Conservation (phyloP, 1,140 invertebrate species). For the Chymomyza costata region DNA sequence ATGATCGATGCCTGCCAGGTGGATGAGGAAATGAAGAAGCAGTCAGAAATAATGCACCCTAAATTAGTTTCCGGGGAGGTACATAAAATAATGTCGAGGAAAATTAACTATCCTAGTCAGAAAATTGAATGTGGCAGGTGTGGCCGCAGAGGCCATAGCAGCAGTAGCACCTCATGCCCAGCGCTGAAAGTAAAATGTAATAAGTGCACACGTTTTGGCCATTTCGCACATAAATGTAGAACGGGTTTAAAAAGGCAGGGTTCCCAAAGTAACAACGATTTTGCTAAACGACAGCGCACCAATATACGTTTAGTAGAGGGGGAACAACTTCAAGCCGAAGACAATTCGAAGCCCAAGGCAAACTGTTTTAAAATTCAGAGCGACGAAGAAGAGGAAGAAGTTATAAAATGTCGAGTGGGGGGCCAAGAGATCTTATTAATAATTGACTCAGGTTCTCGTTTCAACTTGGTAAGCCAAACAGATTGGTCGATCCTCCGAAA, state of each 20-base stretch:
- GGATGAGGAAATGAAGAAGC: constrained; percentile 22
- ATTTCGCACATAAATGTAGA: constrained; percentile 22
- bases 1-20: constrained; percentile 19
- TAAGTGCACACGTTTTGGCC: constrained; percentile 18
- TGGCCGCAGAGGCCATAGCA: constrained; percentile 17
- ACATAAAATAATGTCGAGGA: constrained; percentile 16
- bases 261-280: constrained; percentile 8
- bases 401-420: constrained; percentile 19
- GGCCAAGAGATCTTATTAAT: constrained; percentile 12
- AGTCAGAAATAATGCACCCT: constrained; percentile 8
- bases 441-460: constrained; percentile 30
- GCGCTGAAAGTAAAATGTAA: constrained; percentile 12
- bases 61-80: constrained; percentile 3
- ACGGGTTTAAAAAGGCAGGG: constrained; percentile 12
- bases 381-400: constrained; percentile 19
- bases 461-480: constrained; percentile 25
- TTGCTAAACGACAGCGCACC: constrained; percentile 11
- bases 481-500: constrained; percentile 15
- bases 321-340: neutral
- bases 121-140: constrained; percentile 18
- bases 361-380: constrained; percentile 18
- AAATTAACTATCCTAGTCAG: constrained; percentile 5
- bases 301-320: constrained; percentile 5
- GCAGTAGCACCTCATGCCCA: constrained; percentile 14
- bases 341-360: constrained; percentile 12